Evolutionary conservation across 2,888 invertebrate species (phyloP), one percentile per base, ranked within the genome.

Genomic region (Pseudolycoriella hygida): DNA sequence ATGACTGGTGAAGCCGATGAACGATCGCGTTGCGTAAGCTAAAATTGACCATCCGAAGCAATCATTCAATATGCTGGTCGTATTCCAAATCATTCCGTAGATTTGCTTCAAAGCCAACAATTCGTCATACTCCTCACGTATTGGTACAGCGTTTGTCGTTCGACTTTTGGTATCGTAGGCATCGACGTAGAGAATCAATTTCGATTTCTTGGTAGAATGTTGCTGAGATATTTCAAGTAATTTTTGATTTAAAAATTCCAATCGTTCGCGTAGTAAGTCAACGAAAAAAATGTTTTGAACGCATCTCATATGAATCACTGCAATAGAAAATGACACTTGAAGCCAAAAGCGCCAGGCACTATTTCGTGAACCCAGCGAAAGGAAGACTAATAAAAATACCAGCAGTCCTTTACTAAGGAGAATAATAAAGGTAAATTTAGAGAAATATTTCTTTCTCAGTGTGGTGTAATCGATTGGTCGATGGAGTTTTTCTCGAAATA

Each of bases 21-120:
- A 60, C 42, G 57, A 56, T 37, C 56, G 50, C 12, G 58, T 50
- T 6, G 55, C 56, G 3, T 60, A 52, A 2, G 52, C 54, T 20
- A 64, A 47, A 40, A 64, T 46, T 1, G 61, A 58, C 62, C 62
- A 64, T 14, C 65, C 63, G 40, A 56, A 60, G 43, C 56, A 56
- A 37, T 57, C 53, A 47, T 60, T 64, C 2, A 53, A 40, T 25
- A 25, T 25, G 41, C 46, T 50, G 12, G 57, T 51, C 2, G 52
- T 19, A 44, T 55, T 56, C 48, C 56, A 60, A 15, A 64, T 49
- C n/a, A 57, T 54, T 8, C 55, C 57, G 43, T 61, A 63, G 41
- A 53, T 49, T 2, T 50, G 34, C 15, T 60, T 61, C n/a, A 63
- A 47, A 1, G 48, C 44, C 15, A 54, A 50, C 14, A 64, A 34